These are phyloP conservation scores for Brachynemurus nebulosus DNA, from an alignment of 2,888 invertebrate species.

Conservation along the genomic window DNA sequence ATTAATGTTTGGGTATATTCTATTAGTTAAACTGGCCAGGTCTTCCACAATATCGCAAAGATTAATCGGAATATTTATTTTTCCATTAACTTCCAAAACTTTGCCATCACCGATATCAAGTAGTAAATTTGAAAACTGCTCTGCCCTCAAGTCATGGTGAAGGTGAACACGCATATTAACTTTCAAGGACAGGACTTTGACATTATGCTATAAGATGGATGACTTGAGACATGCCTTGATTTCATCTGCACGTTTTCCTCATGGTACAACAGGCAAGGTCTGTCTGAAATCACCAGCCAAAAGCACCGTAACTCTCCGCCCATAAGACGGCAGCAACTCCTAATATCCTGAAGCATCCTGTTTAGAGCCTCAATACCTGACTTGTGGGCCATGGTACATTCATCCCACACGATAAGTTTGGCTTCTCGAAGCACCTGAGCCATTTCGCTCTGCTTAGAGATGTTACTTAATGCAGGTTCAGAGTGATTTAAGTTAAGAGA, in stretches of 20 bases:
- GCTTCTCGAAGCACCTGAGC: conserved; percentile 17
- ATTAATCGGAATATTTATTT: conserved; percentile 2
- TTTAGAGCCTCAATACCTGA: conserved; percentile 21
- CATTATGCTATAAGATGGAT: conserved; percentile 4
- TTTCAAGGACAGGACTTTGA: conserved; percentile 5
- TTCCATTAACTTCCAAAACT: not conserved
- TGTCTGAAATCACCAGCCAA: conserved; percentile 12
- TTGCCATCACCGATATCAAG: conserved; percentile 1
- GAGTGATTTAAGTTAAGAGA: conserved; percentile 18
- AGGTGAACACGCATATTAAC: conserved; percentile 7
- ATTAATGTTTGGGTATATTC: conserved; percentile 6
- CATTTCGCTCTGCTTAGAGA: conserved; percentile 21
- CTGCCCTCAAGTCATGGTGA: not conserved
- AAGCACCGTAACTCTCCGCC: conserved; percentile 8
- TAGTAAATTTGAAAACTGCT: not conserved
- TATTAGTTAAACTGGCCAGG: conserved; percentile 2
- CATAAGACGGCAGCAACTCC: conserved; percentile 10
- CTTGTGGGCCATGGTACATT: conserved; percentile 21
- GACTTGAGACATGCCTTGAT: conserved; percentile 10
- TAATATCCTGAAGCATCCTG: conserved; percentile 22
- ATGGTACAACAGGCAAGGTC: conserved; percentile 12
- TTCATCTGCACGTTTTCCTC: conserved; percentile 10
- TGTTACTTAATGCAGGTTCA: conserved; percentile 6
- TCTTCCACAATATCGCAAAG: conserved; percentile 5
- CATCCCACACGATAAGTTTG: conserved; percentile 21